These are phyloP conservation scores for Lagopus muta DNA, from an alignment of 2,113 vertebrate species.

Conservation along the genomic window DNA sequence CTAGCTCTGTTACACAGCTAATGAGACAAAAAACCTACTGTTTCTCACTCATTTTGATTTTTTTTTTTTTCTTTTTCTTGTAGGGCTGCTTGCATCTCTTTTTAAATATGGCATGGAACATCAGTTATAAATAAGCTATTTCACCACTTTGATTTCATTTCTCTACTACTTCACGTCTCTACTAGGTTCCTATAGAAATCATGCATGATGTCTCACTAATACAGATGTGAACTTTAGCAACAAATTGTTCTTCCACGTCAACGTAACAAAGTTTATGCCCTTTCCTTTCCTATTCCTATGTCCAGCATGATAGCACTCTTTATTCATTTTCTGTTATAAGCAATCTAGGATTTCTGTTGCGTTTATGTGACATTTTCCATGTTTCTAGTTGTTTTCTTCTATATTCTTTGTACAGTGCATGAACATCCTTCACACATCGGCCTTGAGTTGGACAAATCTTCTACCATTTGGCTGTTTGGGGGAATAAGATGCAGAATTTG, in stretches of 20 bases:
- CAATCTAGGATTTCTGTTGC: not conserved
- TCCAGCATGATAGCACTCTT: accelerated
- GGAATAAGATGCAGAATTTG: not conserved
- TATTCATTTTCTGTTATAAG: not conserved
- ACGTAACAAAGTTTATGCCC: not conserved
- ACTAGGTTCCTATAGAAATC: not conserved
- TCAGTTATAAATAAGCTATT: not conserved
- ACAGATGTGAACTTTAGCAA: not conserved
- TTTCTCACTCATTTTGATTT: not conserved
- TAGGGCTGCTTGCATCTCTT: not conserved
- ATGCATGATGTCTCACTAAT: not conserved
- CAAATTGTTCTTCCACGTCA: not conserved
- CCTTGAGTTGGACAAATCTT: not conserved
- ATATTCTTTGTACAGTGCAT: not conserved
- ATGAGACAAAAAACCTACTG: not conserved
- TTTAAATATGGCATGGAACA: not conserved
- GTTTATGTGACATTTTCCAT: not conserved
- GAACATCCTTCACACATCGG: not conserved
- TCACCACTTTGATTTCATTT: not conserved
- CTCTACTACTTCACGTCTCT: not conserved
- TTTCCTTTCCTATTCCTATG: not conserved
- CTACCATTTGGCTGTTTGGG: not conserved
- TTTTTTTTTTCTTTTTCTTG: not conserved
- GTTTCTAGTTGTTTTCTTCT: not conserved
- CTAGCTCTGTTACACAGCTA: not conserved